A percentile compares a stretch with the other conserved stretches of the same genome.
These are phyloP conservation scores for Linyphia triangularis DNA, from an alignment of 2,888 invertebrate genomes.

Conservation along the genomic window DNA sequence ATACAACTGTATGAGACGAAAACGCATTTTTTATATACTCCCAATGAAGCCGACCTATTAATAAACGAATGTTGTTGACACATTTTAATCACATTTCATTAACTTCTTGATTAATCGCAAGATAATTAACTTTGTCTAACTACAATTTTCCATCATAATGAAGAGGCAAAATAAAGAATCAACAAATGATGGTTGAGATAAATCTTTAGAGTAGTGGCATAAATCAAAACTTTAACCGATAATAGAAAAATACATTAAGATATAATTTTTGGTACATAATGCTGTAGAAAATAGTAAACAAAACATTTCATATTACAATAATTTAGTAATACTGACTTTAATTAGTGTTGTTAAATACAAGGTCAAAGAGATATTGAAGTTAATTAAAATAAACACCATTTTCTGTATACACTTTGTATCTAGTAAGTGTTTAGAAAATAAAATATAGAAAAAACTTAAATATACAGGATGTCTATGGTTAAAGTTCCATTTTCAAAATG, in stretches of 20 bases:
- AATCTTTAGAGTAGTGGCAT: background rate
- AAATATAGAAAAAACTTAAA: no score
- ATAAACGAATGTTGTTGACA: conserved; percentile 50
- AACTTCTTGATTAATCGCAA: conserved; percentile 58
- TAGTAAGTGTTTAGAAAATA: no score
- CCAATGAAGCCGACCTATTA: conserved; percentile 17
- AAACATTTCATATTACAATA: background rate
- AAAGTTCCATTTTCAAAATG: no score
- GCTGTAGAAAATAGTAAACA: background rate
- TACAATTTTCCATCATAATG: background rate
- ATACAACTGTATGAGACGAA: no score
- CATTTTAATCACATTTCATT: conserved; percentile 54
- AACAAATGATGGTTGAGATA: background rate
- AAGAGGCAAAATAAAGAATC: background rate
- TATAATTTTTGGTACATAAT: background rate
- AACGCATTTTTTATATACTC: background rate
- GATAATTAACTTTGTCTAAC: conserved; percentile 48
- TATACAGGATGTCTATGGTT: no score
- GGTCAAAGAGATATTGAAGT: background rate
- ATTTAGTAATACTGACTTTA: background rate
- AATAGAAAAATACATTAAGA: background rate
- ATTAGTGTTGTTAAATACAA: background rate
- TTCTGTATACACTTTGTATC: no score
- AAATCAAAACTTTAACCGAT: background rate
- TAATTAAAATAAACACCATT: background rate